phyloP scores from a whole-genome alignment of 2,797 vertebrate species.

The Falco novaeseelandiae region DNA sequence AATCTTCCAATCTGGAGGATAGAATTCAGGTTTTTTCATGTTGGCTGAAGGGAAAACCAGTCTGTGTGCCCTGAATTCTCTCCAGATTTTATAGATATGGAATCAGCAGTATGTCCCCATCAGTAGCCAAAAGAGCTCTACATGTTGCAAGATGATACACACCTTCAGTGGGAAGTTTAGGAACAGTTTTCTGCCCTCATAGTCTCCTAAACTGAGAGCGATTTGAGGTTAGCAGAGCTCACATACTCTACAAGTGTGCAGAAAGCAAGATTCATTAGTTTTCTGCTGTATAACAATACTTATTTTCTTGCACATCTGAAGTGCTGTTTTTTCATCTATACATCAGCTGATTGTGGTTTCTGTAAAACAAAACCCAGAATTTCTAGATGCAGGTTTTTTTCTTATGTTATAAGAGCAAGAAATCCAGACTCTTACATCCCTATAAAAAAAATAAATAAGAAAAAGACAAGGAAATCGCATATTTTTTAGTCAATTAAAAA shows the following conservation, averaged over 20 bases:
- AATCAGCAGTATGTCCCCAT: neutral
- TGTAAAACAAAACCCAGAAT: neutral
- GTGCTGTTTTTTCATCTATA: neutral
- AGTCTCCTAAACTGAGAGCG: neutral
- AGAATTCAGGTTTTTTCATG: slow-evolving; percentile 10
- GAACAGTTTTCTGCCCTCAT: neutral
- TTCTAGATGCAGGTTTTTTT: neutral
- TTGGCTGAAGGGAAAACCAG: slow-evolving; percentile 32
- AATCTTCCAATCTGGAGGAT: slow-evolving; percentile 23
- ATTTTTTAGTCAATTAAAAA: neutral
- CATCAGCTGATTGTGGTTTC: neutral
- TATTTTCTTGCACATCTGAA: neutral
- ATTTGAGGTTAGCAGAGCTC: neutral
- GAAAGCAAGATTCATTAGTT: neutral
- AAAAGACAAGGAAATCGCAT: neutral
- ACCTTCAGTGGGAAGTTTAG: neutral
- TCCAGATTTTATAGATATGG: neutral
- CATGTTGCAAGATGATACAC: neutral
- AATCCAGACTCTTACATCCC: neutral
- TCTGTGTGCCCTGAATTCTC: slow-evolving; percentile 15
- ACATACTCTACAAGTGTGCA: fast-evolving
- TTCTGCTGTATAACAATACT: neutral
- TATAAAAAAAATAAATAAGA: neutral
- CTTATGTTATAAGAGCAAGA: neutral
- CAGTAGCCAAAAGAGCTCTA: neutral